phyloP scores from a whole-genome alignment of 2,888 invertebrate species.

The Linyphia triangularis region DNA sequence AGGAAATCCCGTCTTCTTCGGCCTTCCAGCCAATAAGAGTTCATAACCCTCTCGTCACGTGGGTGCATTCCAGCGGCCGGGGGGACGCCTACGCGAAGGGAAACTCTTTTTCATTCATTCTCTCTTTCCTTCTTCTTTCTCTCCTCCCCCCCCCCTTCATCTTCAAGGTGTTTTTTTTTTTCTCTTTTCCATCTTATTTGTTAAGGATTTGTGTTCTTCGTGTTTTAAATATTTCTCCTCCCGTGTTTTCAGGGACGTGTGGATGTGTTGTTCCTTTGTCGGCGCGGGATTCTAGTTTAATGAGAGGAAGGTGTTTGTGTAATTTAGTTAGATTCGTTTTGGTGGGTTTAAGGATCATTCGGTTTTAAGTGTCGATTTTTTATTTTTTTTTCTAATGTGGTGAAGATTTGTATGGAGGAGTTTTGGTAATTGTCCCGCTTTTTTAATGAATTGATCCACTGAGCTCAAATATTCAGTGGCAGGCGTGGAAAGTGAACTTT shows the following conservation, averaged over 20 bases:
- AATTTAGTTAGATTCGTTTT: too few species aligned
- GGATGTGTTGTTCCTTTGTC: constrained; percentile 19
- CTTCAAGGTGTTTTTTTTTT: constrained; percentile 50
- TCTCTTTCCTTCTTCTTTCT: constrained; percentile 11
- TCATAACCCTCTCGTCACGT: constrained; percentile 74
- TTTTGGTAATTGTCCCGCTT: too few species aligned
- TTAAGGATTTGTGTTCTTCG: not conserved
- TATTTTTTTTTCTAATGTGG: too few species aligned
- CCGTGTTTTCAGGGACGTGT: constrained; percentile 63
- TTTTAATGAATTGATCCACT: too few species aligned
- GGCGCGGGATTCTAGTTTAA: constrained; percentile 15
- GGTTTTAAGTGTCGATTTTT: too few species aligned
- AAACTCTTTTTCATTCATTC: constrained; percentile 34
- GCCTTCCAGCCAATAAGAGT: constrained; percentile 66
- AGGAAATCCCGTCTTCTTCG: constrained; percentile 51
- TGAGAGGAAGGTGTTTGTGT: not conserved
- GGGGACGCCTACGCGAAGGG: constrained; percentile 65
- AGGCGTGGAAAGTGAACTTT: too few species aligned
- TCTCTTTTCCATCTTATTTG: not conserved
- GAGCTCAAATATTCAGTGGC: too few species aligned
- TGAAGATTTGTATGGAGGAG: too few species aligned
- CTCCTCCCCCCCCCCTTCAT: not conserved
- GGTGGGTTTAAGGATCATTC: not conserved
- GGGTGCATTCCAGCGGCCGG: constrained; percentile 52
- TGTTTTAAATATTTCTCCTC: constrained; percentile 37